phyloP scores from a whole-genome alignment of 2,113 vertebrate species.

The Prionailurus bengalensis region DNA sequence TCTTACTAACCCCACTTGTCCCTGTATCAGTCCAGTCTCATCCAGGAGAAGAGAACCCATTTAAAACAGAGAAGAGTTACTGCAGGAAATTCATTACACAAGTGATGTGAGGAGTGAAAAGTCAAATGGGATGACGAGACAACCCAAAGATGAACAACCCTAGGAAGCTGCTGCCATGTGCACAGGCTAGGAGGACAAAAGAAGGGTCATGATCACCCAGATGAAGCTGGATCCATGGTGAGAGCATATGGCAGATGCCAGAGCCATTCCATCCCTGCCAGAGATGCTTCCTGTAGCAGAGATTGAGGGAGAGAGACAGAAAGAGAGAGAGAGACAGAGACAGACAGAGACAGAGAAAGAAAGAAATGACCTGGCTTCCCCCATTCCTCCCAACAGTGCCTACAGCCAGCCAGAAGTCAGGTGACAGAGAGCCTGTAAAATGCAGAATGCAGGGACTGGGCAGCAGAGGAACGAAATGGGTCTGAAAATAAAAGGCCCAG shows the following conservation, averaged over 20 bases:
- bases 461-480: not conserved
- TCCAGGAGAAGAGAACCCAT: not conserved
- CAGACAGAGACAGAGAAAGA: not conserved
- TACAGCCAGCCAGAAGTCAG: not conserved
- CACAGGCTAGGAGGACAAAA: not conserved
- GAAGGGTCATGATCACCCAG: not conserved
- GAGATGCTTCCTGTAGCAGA: not conserved
- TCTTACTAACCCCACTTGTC: not conserved
- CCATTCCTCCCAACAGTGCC: not conserved
- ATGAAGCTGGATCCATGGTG: not conserved
- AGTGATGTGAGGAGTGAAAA: not conserved
- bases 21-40: not conserved
- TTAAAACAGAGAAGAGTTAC: constrained; percentile 22
- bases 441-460: not conserved
- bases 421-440: not conserved
- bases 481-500: not conserved
- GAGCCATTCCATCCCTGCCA: not conserved
- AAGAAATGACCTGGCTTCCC: not conserved
- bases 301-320: not conserved
- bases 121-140: not conserved
- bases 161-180: not conserved
- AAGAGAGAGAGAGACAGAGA: not conserved
- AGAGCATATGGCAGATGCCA: not conserved
- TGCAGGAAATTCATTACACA: not conserved
- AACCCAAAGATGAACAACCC: not conserved